Evolutionary conservation across 1,140 invertebrate species (phyloP).

Genomic region (Pseudachorutes palmiensis): DNA sequence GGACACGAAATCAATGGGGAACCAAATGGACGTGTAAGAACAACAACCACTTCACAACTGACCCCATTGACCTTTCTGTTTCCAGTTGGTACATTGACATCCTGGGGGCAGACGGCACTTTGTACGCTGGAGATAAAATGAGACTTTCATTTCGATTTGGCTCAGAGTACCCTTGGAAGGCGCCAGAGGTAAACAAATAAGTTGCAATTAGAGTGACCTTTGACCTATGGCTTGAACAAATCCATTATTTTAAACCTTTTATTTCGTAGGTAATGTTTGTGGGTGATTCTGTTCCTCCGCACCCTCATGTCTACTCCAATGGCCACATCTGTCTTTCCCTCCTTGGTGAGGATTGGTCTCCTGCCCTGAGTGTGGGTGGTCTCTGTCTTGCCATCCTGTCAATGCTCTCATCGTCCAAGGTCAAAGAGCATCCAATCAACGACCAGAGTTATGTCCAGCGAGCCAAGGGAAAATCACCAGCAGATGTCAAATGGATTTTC

Average conservation of each 20-base stretch:
- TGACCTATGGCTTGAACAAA: slow-evolving; percentile 3
- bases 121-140: slow-evolving; percentile 16
- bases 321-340: slow-evolving; percentile 26
- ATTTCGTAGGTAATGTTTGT: slow-evolving; percentile 16
- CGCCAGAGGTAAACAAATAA: not conserved
- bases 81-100: slow-evolving; percentile 3
- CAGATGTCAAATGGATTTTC: not conserved
- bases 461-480: not conserved
- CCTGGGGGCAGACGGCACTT: not conserved
- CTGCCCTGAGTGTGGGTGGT: slow-evolving; percentile 12
- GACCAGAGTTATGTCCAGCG: not conserved
- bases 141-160: not conserved
- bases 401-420: slow-evolving; percentile 21
- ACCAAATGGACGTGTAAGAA: not conserved
- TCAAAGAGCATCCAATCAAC: slow-evolving; percentile 1
- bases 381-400: slow-evolving; percentile 20
- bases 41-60: not conserved
- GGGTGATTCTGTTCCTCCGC: slow-evolving; percentile 9
- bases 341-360: slow-evolving; percentile 17
- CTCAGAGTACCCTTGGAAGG: not conserved
- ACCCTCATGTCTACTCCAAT: slow-evolving; percentile 24
- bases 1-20: not conserved
- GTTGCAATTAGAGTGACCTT: slow-evolving; percentile 13
- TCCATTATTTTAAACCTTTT: not conserved
- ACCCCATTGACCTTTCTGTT: not conserved